Percentiles rank a stretch among this genome's conserved stretches.
Evolutionary conservation across 2,888 invertebrate genomes (phyloP).

Genomic region (Drosophila testacea): DNA sequence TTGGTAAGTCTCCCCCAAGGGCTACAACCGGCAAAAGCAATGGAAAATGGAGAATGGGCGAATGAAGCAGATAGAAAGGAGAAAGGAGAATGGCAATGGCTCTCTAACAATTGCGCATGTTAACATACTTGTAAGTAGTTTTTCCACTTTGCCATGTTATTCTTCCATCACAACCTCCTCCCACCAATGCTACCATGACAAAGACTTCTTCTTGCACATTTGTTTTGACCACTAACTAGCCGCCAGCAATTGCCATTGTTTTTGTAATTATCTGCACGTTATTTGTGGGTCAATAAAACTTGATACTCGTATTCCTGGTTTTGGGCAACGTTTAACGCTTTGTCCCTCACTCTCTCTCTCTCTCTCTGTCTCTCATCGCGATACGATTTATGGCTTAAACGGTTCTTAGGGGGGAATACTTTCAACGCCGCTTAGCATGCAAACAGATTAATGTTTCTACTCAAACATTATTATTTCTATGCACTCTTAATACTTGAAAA

Average conservation of each 20-base stretch:
- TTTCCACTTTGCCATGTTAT: constrained; percentile 72
- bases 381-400: constrained; percentile 66
- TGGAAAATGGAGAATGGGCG: no score
- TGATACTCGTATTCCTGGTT: constrained; percentile 65
- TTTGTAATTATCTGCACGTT: constrained; percentile 80
- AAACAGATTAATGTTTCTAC: constrained; percentile 48
- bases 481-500: neutral
- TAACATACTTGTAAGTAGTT: constrained; percentile 81
- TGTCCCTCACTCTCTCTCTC: constrained; percentile 4
- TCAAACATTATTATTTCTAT: constrained; percentile 22
- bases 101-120: constrained; percentile 75
- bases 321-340: constrained; percentile 51
- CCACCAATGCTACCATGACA: constrained; percentile 16
- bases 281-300: constrained; percentile 81
- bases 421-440: constrained; percentile 71
- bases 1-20: constrained; percentile 51
- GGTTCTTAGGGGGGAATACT: constrained; percentile 43
- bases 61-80: neutral
- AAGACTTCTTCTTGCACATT: constrained; percentile 54
- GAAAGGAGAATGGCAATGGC: constrained; percentile 34
- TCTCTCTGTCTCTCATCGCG: constrained; percentile 14
- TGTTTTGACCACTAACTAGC: constrained; percentile 63
- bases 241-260: constrained; percentile 68
- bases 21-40: constrained; percentile 43
- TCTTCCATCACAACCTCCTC: constrained; percentile 30